Conservation (phyloP, 2,888 invertebrate genomes). For the Apamea monoglypha region DNA sequence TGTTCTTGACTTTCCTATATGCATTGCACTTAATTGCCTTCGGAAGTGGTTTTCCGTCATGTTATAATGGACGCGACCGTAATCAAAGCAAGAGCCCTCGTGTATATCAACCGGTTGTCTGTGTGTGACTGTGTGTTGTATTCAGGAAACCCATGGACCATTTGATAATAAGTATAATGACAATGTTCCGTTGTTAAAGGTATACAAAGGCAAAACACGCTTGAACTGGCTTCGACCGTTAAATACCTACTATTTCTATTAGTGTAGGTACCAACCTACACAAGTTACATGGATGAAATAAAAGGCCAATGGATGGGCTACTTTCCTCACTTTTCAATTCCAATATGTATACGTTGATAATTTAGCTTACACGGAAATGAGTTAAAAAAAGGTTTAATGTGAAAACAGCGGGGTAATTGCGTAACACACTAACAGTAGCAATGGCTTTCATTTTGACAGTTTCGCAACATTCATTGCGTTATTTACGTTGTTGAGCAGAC, state of each 20-base stretch:
- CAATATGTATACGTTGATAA: not conserved
- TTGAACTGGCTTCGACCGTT: slow-evolving; percentile 46
- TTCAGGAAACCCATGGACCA: slow-evolving; percentile 72
- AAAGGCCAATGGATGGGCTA: not conserved
- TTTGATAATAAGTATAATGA: slow-evolving; percentile 81
- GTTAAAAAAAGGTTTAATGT: not conserved
- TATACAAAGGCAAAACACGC: slow-evolving; percentile 76
- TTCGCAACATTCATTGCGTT: too few relatives aligned
- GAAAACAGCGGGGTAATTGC: not conserved
- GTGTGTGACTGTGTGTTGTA: slow-evolving; percentile 49
- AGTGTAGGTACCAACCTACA: not conserved
- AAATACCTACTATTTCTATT: slow-evolving; percentile 42
- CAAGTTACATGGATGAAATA: not conserved
- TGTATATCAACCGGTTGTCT: slow-evolving; percentile 36
- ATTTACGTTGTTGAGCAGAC: too few relatives aligned
- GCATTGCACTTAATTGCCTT: slow-evolving; percentile 56
- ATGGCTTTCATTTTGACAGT: too few relatives aligned
- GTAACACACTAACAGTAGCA: too few relatives aligned
- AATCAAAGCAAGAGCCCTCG: slow-evolving; percentile 52
- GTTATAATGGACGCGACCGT: slow-evolving; percentile 40
- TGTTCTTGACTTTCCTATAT: slow-evolving; percentile 49
- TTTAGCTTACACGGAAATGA: not conserved
- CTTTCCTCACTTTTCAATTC: not conserved
- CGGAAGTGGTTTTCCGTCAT: slow-evolving; percentile 59
- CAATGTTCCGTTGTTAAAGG: slow-evolving; percentile 83